phyloP scores from a whole-genome alignment of 2,888 invertebrate genomes.

The Mystacides longicornis region DNA sequence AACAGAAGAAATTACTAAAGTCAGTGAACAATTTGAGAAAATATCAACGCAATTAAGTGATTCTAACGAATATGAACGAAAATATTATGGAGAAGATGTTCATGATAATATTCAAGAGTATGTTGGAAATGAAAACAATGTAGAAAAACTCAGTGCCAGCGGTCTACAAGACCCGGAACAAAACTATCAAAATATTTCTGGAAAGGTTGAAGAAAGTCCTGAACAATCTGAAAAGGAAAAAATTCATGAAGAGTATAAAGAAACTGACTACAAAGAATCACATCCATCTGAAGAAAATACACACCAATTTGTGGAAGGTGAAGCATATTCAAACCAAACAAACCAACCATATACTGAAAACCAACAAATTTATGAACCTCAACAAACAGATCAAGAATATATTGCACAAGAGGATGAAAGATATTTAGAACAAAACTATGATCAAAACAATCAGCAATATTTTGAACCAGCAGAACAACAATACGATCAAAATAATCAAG shows the following conservation, averaged over 20 bases:
- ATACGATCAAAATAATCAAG: slow-evolving; percentile 27
- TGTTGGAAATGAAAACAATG: not conserved
- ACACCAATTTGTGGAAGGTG: slow-evolving; percentile 2
- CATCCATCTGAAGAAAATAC: not conserved
- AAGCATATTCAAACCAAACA: slow-evolving; percentile 16
- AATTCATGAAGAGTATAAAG: not conserved
- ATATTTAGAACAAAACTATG: slow-evolving; percentile 32
- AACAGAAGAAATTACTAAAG: too few species aligned
- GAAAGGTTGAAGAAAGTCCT: not conserved
- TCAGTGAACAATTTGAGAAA: too few species aligned
- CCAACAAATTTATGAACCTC: slow-evolving; percentile 7
- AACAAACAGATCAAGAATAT: slow-evolving; percentile 4
- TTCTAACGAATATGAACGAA: too few species aligned
- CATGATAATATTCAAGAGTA: too few species aligned
- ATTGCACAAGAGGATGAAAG: not conserved
- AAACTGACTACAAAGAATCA: not conserved
- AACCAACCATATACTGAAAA: slow-evolving; percentile 12
- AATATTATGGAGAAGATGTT: too few species aligned
- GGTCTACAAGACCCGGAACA: not conserved
- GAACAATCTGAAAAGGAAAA: not conserved
- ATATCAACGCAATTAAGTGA: too few species aligned
- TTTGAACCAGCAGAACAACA: slow-evolving; percentile 6
- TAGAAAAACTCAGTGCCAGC: not conserved
- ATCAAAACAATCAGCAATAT: slow-evolving; percentile 1
- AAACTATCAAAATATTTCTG: not conserved